Evolutionary conservation across 2,888 invertebrate genomes (phyloP).

Genomic region (Diaperis boleti): DNA sequence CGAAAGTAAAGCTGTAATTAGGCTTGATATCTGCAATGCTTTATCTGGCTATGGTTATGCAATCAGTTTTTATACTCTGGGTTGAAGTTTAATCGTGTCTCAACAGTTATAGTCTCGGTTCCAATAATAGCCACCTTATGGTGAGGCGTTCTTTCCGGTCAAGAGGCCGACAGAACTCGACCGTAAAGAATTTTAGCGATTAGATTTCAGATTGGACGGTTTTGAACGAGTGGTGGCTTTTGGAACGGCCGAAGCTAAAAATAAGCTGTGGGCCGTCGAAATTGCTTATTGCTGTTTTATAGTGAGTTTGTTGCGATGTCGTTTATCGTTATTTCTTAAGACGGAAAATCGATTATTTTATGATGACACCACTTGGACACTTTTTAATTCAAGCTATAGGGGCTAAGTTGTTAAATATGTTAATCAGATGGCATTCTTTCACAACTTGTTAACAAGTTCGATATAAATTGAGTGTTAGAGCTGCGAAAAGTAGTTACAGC

Average conservation of each 20-base stretch:
- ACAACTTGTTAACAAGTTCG: too few relatives aligned
- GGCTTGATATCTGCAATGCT: background rate
- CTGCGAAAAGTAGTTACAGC: too few relatives aligned
- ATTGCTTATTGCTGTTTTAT: too few relatives aligned
- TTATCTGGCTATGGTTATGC: conserved; percentile 1
- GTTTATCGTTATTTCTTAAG: too few relatives aligned
- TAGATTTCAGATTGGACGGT: conserved; percentile 17
- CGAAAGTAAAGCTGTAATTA: background rate
- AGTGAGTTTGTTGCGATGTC: too few relatives aligned
- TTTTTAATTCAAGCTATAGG: too few relatives aligned
- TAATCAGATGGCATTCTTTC: too few relatives aligned
- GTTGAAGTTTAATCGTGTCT: conserved; percentile 4
- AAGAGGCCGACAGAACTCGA: conserved; percentile 20
- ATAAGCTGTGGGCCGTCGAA: too few relatives aligned
- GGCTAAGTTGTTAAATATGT: too few relatives aligned
- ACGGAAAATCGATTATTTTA: too few relatives aligned
- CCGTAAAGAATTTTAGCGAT: conserved; percentile 22
- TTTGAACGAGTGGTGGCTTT: background rate
- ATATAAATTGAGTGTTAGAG: too few relatives aligned
- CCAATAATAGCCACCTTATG: conserved; percentile 13
- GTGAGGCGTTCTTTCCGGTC: conserved; percentile 16
- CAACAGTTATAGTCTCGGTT: conserved; percentile 13
- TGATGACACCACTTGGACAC: too few relatives aligned
- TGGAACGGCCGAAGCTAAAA: background rate
- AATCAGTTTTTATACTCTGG: background rate